Base-by-base conservation (phyloP, 2,797 vertebrate species). In the Sebastes nivosus region DNA sequence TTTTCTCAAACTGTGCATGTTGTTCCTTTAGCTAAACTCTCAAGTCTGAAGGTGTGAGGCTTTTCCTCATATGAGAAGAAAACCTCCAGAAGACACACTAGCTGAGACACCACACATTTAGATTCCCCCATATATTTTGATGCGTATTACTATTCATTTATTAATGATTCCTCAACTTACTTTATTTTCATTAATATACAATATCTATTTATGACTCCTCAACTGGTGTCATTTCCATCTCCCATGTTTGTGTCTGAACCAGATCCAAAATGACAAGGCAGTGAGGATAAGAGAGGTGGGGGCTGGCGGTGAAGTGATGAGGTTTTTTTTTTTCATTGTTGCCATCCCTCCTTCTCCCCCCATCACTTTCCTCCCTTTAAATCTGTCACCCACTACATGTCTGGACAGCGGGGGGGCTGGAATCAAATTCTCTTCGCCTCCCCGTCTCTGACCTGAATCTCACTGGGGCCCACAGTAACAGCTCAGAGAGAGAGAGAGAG, bases 381-480 rank as follows among this genome's bases (percentile, higher is more conserved):
- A 89, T 91, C 87, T 94, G 80, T 92, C 93, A 91, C 89, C 89
- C 87, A 88, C 87, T 90, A 86, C 93, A 88, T 93, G 92, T 94
- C 88, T 90, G 88, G 88, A 87, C 93, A 89, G 93, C 82, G 38
- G 24, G 90, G 85, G 90, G 83, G 85, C 77, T 89, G 60, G 90
- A 94, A 95, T 95, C 90, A 76, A 92, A 94, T 95, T 95, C 84
- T 94, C 91, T 92, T 84, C 78, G 91, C 91, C 84, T 94, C 80
- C 87, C 74, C 81, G 61, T 90, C 83, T 85, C 91, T 95, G 94
- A 95, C 94, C 94, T 94, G 92, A 94, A 95, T 94, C 83, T 88
- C 68, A 83, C 80, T 87, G 84, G 77, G 80, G 72, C 83, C 85
- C 86, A 88, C 75, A 87, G 84, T 76, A 88, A 83, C 65, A 80